These are phyloP conservation scores for Etheostoma spectabile DNA, from an alignment of 2,113 vertebrate species.

Conservation along the genomic window DNA sequence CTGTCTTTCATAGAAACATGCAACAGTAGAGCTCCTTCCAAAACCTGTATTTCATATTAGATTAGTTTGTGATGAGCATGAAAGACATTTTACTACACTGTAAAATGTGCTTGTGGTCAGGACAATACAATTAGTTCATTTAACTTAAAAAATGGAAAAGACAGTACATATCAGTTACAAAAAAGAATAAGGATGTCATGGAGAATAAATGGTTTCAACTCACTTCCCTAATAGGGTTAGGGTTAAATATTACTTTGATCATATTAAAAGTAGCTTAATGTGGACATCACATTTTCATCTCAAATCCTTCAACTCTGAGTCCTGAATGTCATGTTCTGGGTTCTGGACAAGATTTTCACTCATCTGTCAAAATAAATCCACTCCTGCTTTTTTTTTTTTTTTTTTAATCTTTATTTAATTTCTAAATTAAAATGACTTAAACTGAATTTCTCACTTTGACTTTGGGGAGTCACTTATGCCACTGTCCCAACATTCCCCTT, in stretches of 20 bases:
- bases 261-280: constrained; percentile 9
- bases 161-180: background rate
- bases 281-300: constrained; percentile 20
- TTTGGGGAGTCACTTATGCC: constrained; percentile 52
- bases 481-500: constrained; percentile 7
- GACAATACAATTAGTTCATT: constrained; percentile 13
- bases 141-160: background rate
- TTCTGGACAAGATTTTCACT: constrained; percentile 16
- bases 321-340: constrained; percentile 18
- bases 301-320: constrained; percentile 2
- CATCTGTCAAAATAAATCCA: constrained; percentile 45
- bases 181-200: background rate
- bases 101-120: background rate
- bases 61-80: constrained; percentile 13
- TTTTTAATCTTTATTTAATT: constrained; percentile 59
- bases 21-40: background rate
- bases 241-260: constrained; percentile 10
- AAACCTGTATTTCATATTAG: constrained; percentile 28
- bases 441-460: constrained; percentile 63
- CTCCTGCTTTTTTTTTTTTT: too few species aligned
- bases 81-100: constrained; percentile 18
- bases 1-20: constrained; percentile 17
- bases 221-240: background rate
- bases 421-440: constrained; percentile 54
- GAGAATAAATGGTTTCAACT: constrained; percentile 7